These are phyloP conservation scores for Andrena bucephala DNA, from an alignment of 2,888 invertebrate genomes.

Conservation along the genomic window DNA sequence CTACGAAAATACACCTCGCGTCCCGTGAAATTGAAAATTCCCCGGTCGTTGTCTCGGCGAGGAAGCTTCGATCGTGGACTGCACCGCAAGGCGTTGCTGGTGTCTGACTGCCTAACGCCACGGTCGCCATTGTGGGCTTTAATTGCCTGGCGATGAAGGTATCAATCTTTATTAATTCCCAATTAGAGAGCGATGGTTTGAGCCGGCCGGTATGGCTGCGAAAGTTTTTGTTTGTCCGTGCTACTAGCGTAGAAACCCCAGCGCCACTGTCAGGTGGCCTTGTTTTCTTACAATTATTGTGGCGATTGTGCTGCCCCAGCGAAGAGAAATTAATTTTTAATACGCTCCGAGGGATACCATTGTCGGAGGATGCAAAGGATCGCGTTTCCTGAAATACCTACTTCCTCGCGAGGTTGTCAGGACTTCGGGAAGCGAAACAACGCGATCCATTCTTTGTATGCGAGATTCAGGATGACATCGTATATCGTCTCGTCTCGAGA, in stretches of 20 bases:
- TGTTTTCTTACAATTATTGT: conserved; percentile 67
- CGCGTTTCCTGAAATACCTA: background rate
- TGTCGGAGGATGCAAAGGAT: background rate
- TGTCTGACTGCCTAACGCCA: conserved; percentile 11
- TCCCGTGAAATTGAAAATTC: conserved; percentile 29
- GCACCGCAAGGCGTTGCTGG: conserved; percentile 26
- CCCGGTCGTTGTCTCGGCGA: conserved; percentile 10
- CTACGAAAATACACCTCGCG: conserved; percentile 28
- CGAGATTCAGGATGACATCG: background rate
- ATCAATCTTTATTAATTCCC: conserved; percentile 81
- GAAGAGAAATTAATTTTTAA: conserved; percentile 50
- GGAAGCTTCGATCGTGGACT: conserved; percentile 33
- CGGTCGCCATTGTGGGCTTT: conserved; percentile 62
- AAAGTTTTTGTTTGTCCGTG: conserved; percentile 41
- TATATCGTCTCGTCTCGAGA: conserved; percentile 8
- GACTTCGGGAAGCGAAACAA: background rate
- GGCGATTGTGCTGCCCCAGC: conserved; percentile 31
- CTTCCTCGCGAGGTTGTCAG: background rate
- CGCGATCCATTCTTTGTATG: conserved; percentile 2
- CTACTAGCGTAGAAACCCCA: background rate
- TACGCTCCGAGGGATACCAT: conserved; percentile 17
- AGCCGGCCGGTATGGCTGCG: conserved; percentile 58
- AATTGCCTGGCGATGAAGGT: conserved; percentile 79
- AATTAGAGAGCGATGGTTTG: conserved; percentile 78
- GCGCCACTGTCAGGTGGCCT: conserved; percentile 4